Percentiles rank a stretch among this genome's conserved stretches.
phyloP scores from a whole-genome alignment of 1,140 invertebrate species.

The Bactericera cockerelli region DNA sequence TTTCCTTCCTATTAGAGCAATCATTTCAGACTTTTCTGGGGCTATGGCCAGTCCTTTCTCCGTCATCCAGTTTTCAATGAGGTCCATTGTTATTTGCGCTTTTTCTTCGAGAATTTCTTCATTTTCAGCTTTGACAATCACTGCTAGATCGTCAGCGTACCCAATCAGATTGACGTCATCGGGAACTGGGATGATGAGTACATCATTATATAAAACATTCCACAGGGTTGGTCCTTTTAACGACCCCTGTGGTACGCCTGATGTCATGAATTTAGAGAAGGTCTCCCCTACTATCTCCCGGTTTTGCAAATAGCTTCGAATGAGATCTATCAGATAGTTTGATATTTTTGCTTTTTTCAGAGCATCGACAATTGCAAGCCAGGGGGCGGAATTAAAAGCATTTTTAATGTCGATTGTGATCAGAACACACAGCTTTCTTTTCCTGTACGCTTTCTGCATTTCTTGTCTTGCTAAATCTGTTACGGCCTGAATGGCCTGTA shows the following conservation, averaged over 20 bases:
- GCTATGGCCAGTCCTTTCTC: no score
- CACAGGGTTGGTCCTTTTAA: neutral
- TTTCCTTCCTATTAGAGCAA: no score
- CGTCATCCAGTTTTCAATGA: no score
- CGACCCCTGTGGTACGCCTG: neutral
- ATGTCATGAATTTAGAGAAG: neutral
- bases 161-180: neutral
- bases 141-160: conserved; percentile 10
- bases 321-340: conserved; percentile 4
- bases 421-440: conserved; percentile 7
- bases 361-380: neutral
- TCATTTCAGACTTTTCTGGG: no score
- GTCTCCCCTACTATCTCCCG: neutral
- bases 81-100: neutral
- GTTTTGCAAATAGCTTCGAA: neutral
- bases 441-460: neutral
- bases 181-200: neutral
- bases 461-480: neutral
- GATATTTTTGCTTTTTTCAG: neutral
- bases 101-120: neutral
- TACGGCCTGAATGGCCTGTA: neutral
- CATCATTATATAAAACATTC: neutral
- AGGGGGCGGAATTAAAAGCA: neutral
- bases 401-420: conserved; percentile 4
- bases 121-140: neutral